Conservation (phyloP, 2,797 vertebrate genomes). For the Cryptoprocta ferox region DNA sequence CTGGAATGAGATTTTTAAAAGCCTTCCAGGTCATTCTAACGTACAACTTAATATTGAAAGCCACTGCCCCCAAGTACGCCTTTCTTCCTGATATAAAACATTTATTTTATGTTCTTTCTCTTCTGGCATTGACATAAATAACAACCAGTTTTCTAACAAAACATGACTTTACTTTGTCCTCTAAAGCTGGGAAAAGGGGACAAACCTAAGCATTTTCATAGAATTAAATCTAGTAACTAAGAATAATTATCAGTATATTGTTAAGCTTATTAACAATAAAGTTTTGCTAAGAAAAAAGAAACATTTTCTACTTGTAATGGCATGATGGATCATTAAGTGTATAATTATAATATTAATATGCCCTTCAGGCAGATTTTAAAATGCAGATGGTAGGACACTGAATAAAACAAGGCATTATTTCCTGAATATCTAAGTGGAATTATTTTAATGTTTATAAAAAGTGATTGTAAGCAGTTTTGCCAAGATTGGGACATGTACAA, state of each 20-base stretch:
- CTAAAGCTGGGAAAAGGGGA: background rate
- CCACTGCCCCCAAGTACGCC: background rate
- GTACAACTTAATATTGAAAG: background rate
- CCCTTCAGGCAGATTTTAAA: conserved; percentile 17
- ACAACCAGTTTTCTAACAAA: conserved; percentile 27
- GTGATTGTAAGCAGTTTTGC: conserved; percentile 33
- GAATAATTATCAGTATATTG: background rate
- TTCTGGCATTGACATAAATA: background rate
- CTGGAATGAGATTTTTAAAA: background rate
- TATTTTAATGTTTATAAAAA: conserved; percentile 33
- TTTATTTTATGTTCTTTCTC: background rate
- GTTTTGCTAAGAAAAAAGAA: conserved; percentile 53
- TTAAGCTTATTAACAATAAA: conserved; percentile 37
- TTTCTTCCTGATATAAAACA: background rate
- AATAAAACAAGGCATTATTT: conserved; percentile 25
- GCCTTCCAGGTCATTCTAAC: background rate
- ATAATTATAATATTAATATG: conserved; percentile 48
- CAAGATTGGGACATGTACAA: background rate
- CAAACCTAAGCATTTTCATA: background rate
- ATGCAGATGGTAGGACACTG: background rate
- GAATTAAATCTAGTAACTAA: conserved; percentile 37
- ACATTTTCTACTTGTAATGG: conserved; percentile 11
- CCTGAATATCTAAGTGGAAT: conserved; percentile 20
- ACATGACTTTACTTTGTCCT: background rate
- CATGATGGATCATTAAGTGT: conserved; percentile 47